Conservation (phyloP, 2,888 invertebrate genomes). For the Oithona nana region DNA sequence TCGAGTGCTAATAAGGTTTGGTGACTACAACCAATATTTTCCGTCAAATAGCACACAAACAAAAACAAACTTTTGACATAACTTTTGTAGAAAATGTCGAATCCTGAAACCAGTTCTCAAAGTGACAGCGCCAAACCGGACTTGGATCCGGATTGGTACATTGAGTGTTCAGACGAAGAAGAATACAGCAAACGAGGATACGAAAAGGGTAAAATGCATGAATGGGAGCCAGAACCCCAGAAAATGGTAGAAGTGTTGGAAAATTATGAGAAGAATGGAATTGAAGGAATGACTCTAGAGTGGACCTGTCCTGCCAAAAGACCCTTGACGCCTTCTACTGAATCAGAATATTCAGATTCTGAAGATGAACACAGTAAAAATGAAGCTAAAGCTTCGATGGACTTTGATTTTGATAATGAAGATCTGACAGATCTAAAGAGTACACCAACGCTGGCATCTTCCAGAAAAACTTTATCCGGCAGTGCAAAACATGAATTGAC, state of each 20-base stretch:
- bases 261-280: background rate
- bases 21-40: too few species aligned
- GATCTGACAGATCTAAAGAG: background rate
- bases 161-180: conserved; percentile 5
- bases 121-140: background rate
- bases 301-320: conserved; percentile 5
- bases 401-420: conserved; percentile 8
- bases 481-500: conserved; percentile 1
- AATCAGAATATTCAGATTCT: background rate
- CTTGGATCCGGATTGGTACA: conserved; percentile 5
- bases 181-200: background rate
- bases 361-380: background rate
- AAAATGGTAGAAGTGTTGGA: background rate
- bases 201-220: background rate
- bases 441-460: background rate
- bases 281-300: background rate
- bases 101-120: background rate
- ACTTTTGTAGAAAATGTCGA: background rate
- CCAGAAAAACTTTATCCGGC: background rate
- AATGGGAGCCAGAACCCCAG: conserved; percentile 2
- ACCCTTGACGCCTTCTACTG: background rate
- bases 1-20: too few species aligned
- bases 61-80: background rate
- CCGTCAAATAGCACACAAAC: background rate
- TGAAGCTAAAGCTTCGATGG: background rate